These are phyloP conservation scores for Drosophila limbata DNA, from an alignment of 2,888 invertebrate species.

Conservation along the genomic window DNA sequence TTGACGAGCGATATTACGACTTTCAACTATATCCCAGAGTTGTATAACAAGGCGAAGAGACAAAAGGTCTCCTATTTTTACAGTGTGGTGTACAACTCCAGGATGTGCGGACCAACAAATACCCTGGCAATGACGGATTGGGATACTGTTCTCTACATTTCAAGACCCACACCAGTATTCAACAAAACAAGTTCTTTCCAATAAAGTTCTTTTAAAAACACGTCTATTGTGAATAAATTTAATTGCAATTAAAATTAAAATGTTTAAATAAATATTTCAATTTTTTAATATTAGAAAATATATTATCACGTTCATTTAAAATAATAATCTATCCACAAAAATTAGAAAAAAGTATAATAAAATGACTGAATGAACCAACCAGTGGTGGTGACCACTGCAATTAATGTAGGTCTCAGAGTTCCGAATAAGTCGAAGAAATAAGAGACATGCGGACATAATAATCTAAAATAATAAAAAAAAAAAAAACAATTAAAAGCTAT, in stretches of 20 bases:
- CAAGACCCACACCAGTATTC: neutral
- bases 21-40: constrained; percentile 17
- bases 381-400: too few species aligned
- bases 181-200: neutral
- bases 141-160: constrained; percentile 3
- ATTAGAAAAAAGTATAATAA: too few species aligned
- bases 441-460: neutral
- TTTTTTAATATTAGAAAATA: too few species aligned
- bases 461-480: too few species aligned
- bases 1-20: neutral
- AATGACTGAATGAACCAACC: neutral
- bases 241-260: neutral
- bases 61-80: neutral
- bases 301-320: too few species aligned
- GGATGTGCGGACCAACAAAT: neutral
- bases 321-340: too few species aligned
- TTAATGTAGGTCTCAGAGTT: neutral
- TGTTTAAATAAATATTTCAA: too few species aligned
- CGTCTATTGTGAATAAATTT: too few species aligned
- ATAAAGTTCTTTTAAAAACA: neutral
- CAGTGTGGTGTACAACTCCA: neutral
- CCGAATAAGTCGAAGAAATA: neutral
- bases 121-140: neutral
- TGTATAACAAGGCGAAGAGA: constrained; percentile 10
- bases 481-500: too few species aligned